phyloP scores from a whole-genome alignment of 2,888 invertebrate species.

The Thymelicus sylvestris region DNA sequence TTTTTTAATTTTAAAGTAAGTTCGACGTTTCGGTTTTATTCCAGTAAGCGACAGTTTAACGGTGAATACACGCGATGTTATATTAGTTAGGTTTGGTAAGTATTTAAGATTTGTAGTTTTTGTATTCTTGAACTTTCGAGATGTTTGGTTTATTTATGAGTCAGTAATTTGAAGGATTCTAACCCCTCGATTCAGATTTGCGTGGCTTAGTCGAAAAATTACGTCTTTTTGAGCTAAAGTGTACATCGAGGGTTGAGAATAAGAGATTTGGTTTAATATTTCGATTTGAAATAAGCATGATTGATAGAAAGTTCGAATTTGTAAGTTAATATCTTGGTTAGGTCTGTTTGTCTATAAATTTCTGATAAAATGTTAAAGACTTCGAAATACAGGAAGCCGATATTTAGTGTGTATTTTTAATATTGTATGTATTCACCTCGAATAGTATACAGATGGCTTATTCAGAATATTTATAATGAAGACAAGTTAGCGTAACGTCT shows the following conservation, averaged over 20 bases:
- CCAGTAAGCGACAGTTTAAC: conserved; percentile 14
- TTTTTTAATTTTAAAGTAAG: conserved; percentile 43
- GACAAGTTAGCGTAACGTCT: conserved; percentile 33
- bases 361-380: not conserved
- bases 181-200: not conserved
- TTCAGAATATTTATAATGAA: conserved; percentile 39
- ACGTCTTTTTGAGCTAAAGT: not conserved
- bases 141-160: not conserved
- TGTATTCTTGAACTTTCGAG: not conserved
- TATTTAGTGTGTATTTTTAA: conserved; percentile 7
- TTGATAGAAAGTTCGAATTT: not conserved
- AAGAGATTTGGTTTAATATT: not conserved
- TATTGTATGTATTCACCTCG: conserved; percentile 28
- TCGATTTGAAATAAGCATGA: not conserved
- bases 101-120: conserved; percentile 19
- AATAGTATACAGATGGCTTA: conserved; percentile 33
- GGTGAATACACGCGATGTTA: conserved; percentile 26
- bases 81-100: conserved; percentile 10
- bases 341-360: not conserved
- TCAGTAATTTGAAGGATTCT: not conserved
- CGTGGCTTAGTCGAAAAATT: not conserved
- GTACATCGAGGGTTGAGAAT: too few relatives aligned
- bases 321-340: not conserved
- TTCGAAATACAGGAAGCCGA: conserved; percentile 23
- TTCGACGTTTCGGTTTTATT: conserved; percentile 24